Evolutionary conservation across 2,797 vertebrate species (phyloP).

Genomic region (Myotis vivesi): DNA sequence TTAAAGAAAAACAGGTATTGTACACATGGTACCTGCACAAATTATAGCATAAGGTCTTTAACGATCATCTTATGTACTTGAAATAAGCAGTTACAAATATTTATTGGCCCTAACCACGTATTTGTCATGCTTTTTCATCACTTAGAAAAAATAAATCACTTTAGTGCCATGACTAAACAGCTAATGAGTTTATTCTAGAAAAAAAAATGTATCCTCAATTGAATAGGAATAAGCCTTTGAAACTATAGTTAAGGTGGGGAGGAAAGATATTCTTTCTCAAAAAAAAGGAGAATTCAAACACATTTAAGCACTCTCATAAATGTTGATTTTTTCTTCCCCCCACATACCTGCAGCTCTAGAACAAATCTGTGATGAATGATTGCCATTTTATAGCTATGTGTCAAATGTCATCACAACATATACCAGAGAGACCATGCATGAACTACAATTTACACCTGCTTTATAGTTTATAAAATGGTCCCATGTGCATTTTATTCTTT

Average conservation of each 20-base stretch:
- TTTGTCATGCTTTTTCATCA: neutral
- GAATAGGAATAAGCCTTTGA: neutral
- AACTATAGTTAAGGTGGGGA: neutral
- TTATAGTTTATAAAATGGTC: neutral
- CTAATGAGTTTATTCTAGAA: neutral
- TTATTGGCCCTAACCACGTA: neutral
- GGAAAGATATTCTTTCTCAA: neutral
- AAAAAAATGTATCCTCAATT: neutral
- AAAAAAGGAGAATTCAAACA: neutral
- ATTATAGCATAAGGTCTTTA: neutral
- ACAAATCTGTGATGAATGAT: neutral
- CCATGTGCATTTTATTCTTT: neutral
- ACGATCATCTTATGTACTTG: neutral
- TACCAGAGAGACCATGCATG: neutral
- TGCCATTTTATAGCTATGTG: neutral
- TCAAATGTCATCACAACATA: neutral
- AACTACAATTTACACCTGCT: neutral
- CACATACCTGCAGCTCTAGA: neutral
- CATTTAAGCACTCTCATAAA: neutral
- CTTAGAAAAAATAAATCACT: neutral
- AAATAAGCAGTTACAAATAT: neutral
- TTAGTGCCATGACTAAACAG: neutral
- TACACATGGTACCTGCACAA: neutral
- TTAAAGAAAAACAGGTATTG: neutral
- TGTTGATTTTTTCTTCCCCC: neutral